Evolutionary conservation across 2,797 vertebrate species (phyloP).

Genomic region (Strix occidentalis): DNA sequence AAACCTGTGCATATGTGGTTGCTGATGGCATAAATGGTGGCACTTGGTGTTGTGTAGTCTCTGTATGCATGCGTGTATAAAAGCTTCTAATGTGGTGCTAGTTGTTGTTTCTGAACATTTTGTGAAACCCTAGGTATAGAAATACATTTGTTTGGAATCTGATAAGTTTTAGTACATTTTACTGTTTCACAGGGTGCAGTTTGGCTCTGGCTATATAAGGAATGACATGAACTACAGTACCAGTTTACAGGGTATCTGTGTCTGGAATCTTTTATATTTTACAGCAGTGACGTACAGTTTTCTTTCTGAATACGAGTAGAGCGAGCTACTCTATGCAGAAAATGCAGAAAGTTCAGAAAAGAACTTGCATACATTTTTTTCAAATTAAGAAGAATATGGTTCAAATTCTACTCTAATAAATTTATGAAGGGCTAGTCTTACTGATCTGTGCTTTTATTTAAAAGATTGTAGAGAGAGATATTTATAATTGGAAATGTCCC

Average conservation of each 20-base stretch:
- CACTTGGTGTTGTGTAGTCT: not conserved
- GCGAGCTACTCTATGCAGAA: not conserved
- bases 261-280: not conserved
- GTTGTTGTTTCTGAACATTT: not conserved
- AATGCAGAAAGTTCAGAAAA: not conserved
- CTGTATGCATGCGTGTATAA: not conserved
- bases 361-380: not conserved
- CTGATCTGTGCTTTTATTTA: not conserved
- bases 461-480: not conserved
- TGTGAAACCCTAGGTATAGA: fast-evolving
- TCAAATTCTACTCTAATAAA: not conserved
- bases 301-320: not conserved
- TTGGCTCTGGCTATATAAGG: not conserved
- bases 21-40: not conserved
- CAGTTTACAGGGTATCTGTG: not conserved
- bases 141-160: not conserved
- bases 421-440: not conserved
- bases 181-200: not conserved
- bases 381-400: not conserved
- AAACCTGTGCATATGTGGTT: not conserved
- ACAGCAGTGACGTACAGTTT: not conserved
- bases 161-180: not conserved
- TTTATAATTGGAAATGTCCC: not conserved
- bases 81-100: not conserved
- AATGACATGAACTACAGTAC: fast-evolving